These are phyloP conservation scores for Emberiza fucata DNA, from an alignment of 2,113 vertebrate genomes.

Conservation along the genomic window DNA sequence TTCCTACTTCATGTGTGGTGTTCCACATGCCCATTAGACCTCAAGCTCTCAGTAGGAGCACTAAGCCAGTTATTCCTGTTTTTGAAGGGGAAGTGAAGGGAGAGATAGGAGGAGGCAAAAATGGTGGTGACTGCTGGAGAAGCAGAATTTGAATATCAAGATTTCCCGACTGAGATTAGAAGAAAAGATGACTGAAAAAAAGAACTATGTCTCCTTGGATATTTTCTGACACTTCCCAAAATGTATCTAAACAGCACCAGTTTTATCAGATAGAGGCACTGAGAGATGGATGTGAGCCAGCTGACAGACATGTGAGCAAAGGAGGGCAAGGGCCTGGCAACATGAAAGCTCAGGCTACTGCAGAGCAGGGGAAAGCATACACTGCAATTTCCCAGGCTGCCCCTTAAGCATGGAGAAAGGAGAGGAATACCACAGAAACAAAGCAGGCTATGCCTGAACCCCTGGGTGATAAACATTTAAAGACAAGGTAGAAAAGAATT, in stretches of 20 bases:
- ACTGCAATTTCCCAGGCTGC: background rate
- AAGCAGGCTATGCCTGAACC: background rate
- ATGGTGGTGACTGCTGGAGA: background rate
- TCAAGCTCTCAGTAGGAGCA: background rate
- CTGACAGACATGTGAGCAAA: background rate
- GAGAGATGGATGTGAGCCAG: constrained; percentile 17
- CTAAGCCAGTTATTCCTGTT: constrained; percentile 34
- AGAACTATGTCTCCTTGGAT: background rate
- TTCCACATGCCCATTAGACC: background rate
- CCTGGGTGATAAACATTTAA: background rate
- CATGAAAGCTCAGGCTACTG: background rate
- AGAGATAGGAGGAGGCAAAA: background rate
- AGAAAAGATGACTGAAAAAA: background rate
- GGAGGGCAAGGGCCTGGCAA: background rate
- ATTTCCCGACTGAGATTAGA: background rate
- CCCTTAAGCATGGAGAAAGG: background rate
- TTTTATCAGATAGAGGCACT: background rate
- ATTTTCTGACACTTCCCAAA: background rate
- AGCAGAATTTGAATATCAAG: constrained; percentile 15
- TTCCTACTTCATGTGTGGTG: background rate
- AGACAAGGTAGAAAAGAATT: background rate
- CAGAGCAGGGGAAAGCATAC: background rate
- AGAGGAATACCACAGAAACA: background rate
- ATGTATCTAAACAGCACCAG: background rate
- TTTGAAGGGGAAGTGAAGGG: constrained; percentile 21